Percentiles rank a stretch among this genome's conserved stretches.
phyloP scores from a whole-genome alignment of 2,113 vertebrate genomes.

The Macaca mulatta region DNA sequence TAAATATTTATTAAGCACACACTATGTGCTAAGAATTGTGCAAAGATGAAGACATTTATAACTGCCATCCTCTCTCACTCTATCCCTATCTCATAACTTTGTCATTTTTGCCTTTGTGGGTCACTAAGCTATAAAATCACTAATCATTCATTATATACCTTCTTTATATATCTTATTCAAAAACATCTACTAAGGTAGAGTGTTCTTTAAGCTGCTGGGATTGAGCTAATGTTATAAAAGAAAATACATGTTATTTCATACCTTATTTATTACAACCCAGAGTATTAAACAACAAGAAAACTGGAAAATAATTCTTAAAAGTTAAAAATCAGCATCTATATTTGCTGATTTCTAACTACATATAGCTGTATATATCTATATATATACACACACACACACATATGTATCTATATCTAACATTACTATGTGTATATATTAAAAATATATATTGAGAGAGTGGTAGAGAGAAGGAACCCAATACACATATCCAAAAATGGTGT shows the following conservation, averaged over 20 bases:
- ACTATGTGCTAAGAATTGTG: not conserved
- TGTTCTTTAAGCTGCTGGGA: not conserved
- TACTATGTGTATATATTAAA: not conserved
- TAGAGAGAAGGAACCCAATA: not conserved
- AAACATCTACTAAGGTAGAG: not conserved
- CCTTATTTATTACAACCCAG: not conserved
- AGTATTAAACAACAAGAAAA: not conserved
- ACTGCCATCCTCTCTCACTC: not conserved
- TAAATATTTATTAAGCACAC: not conserved
- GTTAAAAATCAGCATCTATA: not conserved
- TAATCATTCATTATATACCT: not conserved
- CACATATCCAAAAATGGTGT: not conserved
- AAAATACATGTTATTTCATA: not conserved
- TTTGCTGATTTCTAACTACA: not conserved
- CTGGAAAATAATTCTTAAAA: constrained; percentile 1
- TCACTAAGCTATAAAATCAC: not conserved
- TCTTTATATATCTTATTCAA: not conserved
- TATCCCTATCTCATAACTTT: not conserved
- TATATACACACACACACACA: not conserved
- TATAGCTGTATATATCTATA: not conserved
- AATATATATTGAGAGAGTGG: not conserved
- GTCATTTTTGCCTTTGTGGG: not conserved
- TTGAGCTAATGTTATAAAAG: not conserved
- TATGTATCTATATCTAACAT: not conserved
- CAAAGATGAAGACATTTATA: not conserved